Base-by-base conservation (phyloP, 2,797 vertebrate species). In the Sebastes vulpes region DNA sequence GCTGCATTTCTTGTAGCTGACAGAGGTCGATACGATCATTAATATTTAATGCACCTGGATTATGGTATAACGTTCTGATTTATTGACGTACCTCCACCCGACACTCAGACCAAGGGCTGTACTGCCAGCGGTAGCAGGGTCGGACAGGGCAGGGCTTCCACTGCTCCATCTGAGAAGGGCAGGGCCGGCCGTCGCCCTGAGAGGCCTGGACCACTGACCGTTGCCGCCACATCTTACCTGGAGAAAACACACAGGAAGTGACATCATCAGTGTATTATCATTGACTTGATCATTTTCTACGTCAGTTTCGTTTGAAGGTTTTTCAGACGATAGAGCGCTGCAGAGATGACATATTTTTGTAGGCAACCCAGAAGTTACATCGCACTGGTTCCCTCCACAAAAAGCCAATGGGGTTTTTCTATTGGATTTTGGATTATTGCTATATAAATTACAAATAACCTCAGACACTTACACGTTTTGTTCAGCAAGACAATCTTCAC, bases 121-220 rank as follows among this genome's bases (percentile, higher is more conserved):
- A 99, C 32, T 97, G 96, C 99, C 99, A 99, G 31, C 89, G 95
- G 88, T 99, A 99, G 86, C 99, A 99, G 61, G 99, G 99, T 16
- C 97, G 96, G 38, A 99, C 98, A 0, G 97, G 97, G 61, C 99
- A 99, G 5, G 98, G 98, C 86, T 99, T 99, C 95, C 97, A 97
- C 88, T 99, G 98, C 81, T 98, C 96, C 96, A 97, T 96, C 94
- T 97, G 96, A 20, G 95, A 68, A 0, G 98, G 95, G 80, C 99
- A 99, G 7, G 98, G 98, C 69, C 99, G 96, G 35, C 99, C 99
- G 31, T 99, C 98, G 2, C 98, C 98, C 95, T 98, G 98, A 85
- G 97, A 98, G 1, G 97, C 96, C 88, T 98, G 98, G 28, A 97
- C 97, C 94, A 99, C 96, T 0, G 91, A 89, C 68, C 98, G 96